Evolutionary conservation across 2,888 invertebrate species (phyloP), one percentile per base, ranked within the genome.

Genomic region (Barypeithes pellucidus): DNA sequence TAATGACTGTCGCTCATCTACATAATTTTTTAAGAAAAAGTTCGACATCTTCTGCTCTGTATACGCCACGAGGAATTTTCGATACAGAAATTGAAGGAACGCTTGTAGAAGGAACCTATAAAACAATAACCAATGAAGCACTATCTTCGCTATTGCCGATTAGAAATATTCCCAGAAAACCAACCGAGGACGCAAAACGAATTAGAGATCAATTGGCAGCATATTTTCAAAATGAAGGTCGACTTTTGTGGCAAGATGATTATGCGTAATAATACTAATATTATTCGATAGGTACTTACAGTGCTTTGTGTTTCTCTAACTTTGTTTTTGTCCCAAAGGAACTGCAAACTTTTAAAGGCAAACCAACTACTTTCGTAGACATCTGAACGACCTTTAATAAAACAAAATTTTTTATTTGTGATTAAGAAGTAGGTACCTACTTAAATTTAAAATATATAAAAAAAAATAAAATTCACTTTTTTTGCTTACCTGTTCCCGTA

Each of bases 361-460:
- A 47, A 63, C 63, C 45, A 47, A 12, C 9, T 47, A 24, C 47
- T 29, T 14, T 14, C 63, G 47, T 63, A 63, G 12, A 63, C 29
- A 22, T 63, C 63, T 11, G 47, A 29, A 16, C n/a, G 14, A 4
- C 63, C 63, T 63, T 33, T 16, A 60, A 60, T 24, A 16, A 39
- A 59, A 36, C n/a, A n/a, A n/a, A 3, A 3, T 24, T 24, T 24
- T 24, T 24, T 24, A 24, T 24, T 24, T 24, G 24, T 24, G 24
- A 24, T 24, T 24, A 24, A 24, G 24, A 24, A 24, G 24, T 24
- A 24, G 24, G 24, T 24, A 24, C n/a, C n/a, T n/a, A n/a, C n/a
- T n/a, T n/a, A n/a, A n/a, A n/a, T n/a, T n/a, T n/a, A n/a, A n/a
- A n/a, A n/a, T n/a, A n/a, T n/a, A n/a, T n/a, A n/a, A n/a, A n/a